Conservation (phyloP, 2,113 vertebrate species). For the Dasyurus viverrinus region DNA sequence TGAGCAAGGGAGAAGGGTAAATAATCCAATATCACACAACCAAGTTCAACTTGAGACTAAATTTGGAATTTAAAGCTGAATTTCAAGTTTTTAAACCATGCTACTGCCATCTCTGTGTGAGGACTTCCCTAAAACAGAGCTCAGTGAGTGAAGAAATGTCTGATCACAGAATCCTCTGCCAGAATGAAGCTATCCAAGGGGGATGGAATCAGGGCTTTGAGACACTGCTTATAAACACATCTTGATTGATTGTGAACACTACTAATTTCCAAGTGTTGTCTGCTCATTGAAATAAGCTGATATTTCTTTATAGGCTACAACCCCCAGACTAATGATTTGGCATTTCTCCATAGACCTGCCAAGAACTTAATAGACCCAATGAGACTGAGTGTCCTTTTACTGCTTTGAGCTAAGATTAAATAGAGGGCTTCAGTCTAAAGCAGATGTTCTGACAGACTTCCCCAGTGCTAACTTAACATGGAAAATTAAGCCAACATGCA, state of each 20-base stretch:
- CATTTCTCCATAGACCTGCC: neutral
- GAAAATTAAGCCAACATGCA: neutral
- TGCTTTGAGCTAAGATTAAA: neutral
- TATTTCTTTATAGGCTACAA: neutral
- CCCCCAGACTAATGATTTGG: fast-evolving
- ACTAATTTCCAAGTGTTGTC: fast-evolving
- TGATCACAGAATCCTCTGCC: fast-evolving
- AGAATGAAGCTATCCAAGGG: neutral
- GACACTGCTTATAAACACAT: neutral
- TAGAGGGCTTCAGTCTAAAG: neutral
- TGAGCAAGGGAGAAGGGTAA: neutral
- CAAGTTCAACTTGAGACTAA: neutral
- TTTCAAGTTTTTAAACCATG: neutral
- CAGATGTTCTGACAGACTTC: slow-evolving; percentile 38
- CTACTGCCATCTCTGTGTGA: neutral
- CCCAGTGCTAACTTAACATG: neutral
- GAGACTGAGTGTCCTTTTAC: neutral
- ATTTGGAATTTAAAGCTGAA: neutral
- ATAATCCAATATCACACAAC: neutral
- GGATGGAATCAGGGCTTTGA: no score
- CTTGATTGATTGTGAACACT: neutral
- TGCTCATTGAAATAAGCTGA: neutral
- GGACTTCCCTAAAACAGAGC: neutral
- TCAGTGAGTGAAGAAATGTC: neutral
- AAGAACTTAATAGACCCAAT: neutral